These are phyloP conservation scores for Bombus sylvicola DNA, from an alignment of 1,140 invertebrate genomes.

Conservation along the genomic window DNA sequence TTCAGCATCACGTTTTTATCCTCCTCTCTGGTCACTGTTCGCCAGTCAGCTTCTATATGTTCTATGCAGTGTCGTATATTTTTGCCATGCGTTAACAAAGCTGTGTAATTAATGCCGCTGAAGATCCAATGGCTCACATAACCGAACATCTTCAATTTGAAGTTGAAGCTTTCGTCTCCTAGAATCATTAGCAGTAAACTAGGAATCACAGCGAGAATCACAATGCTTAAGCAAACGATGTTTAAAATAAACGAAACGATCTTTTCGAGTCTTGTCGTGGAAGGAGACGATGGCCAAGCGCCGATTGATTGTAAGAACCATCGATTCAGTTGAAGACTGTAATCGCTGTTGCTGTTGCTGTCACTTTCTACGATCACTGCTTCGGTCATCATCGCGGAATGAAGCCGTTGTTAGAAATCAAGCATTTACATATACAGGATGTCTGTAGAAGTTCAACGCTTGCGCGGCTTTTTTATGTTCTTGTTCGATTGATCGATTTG, in stretches of 20 bases:
- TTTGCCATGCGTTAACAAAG: constrained; percentile 22
- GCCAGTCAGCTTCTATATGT: constrained; percentile 56
- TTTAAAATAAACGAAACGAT: constrained; percentile 24
- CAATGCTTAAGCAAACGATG: constrained; percentile 1
- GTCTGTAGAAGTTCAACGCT: not conserved
- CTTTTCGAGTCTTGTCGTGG: not conserved
- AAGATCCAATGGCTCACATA: constrained; percentile 52
- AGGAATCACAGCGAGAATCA: constrained; percentile 33
- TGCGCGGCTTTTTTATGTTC: not conserved
- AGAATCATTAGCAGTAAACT: constrained; percentile 1
- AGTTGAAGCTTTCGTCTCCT: not conserved
- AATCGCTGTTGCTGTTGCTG: not conserved
- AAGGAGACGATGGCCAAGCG: not conserved
- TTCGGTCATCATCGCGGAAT: not conserved
- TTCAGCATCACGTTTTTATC: constrained; percentile 49
- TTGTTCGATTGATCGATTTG: constrained; percentile 41
- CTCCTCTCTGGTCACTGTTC: not conserved
- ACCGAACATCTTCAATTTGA: constrained; percentile 35
- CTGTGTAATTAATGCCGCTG: constrained; percentile 38
- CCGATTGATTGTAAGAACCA: not conserved
- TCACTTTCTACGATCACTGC: no score
- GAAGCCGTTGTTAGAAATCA: not conserved
- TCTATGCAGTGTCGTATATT: constrained; percentile 56
- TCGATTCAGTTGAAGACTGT: not conserved
- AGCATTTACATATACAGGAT: no score